phyloP scores from a whole-genome alignment of 2,888 invertebrate genomes.

The Netelia melanura region DNA sequence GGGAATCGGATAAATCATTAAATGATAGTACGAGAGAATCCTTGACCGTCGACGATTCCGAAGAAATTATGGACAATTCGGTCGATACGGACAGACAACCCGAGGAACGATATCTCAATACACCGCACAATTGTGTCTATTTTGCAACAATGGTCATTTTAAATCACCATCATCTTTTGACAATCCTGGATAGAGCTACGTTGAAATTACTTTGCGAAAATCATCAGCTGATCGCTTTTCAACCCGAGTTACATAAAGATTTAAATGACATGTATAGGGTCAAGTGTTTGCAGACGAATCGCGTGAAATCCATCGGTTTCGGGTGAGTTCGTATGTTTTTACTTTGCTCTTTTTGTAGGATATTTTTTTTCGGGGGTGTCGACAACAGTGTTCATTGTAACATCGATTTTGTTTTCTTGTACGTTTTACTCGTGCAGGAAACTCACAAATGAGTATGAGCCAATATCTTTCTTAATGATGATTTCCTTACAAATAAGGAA shows the following conservation, averaged over 20 bases:
- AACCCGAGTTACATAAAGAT: conserved; percentile 84
- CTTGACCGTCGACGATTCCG: conserved; percentile 11
- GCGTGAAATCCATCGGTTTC: conserved; percentile 58
- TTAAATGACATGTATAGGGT: conserved; percentile 73
- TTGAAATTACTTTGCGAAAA: conserved; percentile 90
- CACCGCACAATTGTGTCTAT: conserved; percentile 90
- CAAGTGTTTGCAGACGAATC: conserved; percentile 69
- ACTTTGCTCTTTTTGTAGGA: neutral
- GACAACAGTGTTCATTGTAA: no score
- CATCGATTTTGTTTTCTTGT: no score
- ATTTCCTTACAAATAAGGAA: no score
- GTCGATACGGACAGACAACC: neutral
- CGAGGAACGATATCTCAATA: conserved; percentile 67
- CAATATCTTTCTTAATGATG: no score
- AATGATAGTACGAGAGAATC: conserved; percentile 40
- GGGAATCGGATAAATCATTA: conserved; percentile 21
- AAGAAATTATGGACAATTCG: neutral
- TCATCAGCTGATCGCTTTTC: conserved; percentile 87
- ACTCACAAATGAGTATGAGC: no score
- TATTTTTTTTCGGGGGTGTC: neutral
- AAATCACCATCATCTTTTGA: conserved; percentile 86
- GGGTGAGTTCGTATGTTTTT: conserved; percentile 42
- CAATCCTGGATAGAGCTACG: conserved; percentile 88
- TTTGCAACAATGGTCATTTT: conserved; percentile 90
- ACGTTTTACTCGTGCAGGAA: no score